Evolutionary conservation across 1,140 invertebrate species (phyloP).

Genomic region (Nixonia krombeini): DNA sequence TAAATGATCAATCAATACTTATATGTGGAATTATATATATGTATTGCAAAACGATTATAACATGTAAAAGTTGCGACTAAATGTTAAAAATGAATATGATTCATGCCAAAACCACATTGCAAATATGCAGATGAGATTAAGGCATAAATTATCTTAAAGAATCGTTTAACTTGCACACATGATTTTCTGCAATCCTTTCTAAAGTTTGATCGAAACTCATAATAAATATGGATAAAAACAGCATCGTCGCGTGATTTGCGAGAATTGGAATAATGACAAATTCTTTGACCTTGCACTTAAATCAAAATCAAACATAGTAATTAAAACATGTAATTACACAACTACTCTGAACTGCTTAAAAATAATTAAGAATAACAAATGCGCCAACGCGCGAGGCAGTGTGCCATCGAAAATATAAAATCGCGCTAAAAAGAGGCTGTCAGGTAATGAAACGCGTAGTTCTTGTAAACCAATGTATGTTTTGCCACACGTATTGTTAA

Average conservation of each 20-base stretch:
- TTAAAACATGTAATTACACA: conserved; percentile 46
- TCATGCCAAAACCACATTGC: not conserved
- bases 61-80: not conserved
- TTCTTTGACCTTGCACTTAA: conserved; percentile 36
- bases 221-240: conserved; percentile 20
- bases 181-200: too few relatives aligned
- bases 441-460: conserved; percentile 9
- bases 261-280: conserved; percentile 36
- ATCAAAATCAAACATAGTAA: conserved; percentile 41
- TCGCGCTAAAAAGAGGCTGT: not conserved
- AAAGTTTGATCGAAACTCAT: too few relatives aligned
- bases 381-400: conserved; percentile 15
- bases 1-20: too few relatives aligned
- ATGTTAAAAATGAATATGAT: too few relatives aligned
- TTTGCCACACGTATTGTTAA: not conserved
- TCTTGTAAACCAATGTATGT: too few relatives aligned
- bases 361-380: conserved; percentile 37
- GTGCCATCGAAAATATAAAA: too few relatives aligned
- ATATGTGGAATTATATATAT: not conserved
- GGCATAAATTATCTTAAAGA: not conserved
- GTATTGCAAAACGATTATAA: not conserved
- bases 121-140: not conserved
- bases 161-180: conserved; percentile 11
- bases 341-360: conserved; percentile 35
- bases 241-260: conserved; percentile 36